Conservation (phyloP, 1,140 invertebrate genomes). For the Sinonovacula constricta region DNA sequence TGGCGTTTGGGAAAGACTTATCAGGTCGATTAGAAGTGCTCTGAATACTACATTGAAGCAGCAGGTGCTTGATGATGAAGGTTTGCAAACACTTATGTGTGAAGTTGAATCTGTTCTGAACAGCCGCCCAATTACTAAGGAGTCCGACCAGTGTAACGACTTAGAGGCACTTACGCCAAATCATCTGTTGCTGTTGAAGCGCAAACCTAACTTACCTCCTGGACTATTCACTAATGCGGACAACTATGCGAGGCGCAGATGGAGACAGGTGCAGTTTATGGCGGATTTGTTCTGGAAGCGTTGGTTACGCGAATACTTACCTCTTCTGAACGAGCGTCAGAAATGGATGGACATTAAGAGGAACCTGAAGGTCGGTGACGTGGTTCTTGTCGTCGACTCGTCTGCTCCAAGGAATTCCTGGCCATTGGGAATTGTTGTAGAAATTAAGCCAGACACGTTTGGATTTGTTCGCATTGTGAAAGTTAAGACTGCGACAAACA, state of each 20-base stretch:
- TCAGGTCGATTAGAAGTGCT: slow-evolving; percentile 9
- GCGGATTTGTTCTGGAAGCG: slow-evolving; percentile 56
- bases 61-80: slow-evolving; percentile 44
- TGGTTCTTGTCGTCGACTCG: slow-evolving; percentile 55
- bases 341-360: slow-evolving; percentile 46
- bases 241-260: slow-evolving; percentile 49
- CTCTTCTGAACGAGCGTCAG: slow-evolving; percentile 48
- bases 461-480: slow-evolving; percentile 35
- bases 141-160: slow-evolving; percentile 35
- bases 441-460: slow-evolving; percentile 13
- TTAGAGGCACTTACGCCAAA: slow-evolving; percentile 55
- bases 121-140: slow-evolving; percentile 44
- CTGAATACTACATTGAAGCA: background rate
- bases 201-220: slow-evolving; percentile 24
- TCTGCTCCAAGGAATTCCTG: slow-evolving; percentile 54
- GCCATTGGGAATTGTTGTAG: slow-evolving; percentile 34
- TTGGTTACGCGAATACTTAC: slow-evolving; percentile 52
- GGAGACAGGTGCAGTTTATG: slow-evolving; percentile 62
- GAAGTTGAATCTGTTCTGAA: slow-evolving; percentile 59
- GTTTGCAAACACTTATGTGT: slow-evolving; percentile 51
- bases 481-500: too few relatives aligned
- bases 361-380: slow-evolving; percentile 53
- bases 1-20: slow-evolving; percentile 10
- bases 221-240: slow-evolving; percentile 45
- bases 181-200: slow-evolving; percentile 49